Evolutionary conservation across 2,113 vertebrate species (phyloP), one percentile per base, ranked within the genome.

Genomic region (Australoheros scitulus): DNA sequence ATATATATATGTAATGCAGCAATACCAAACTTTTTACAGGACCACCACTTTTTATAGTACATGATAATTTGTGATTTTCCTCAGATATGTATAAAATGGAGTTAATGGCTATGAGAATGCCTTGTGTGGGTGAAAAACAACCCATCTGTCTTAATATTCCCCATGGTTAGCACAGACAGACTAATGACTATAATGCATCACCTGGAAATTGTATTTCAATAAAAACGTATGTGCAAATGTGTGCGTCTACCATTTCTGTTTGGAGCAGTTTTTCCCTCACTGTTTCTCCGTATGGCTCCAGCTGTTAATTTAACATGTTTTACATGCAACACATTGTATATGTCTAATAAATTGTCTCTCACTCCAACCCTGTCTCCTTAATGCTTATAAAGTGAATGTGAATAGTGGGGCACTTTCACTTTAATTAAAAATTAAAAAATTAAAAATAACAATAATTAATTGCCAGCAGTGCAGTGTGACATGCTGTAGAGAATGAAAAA

Each of bases 111-210:
- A n/a, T 32, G 14, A 83, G 72, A 80, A 60, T 74, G 17, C 38
- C 56, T 36, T 50, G 65, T 68, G 43, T 87, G 47, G 81, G 43
- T 68, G 75, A 47, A 72, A 85, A 89, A 58, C 59, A 58, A 60
- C 26, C 79, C 65, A 92, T 93, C 81, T 84, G 64, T 92, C 90
- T 89, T 90, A 84, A 92, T 92, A 89, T 87, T 74, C 56, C 47
- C 70, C 36, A 60, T 15, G 79, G 81, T 87, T 77, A 79, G 82
- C 82, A 84, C 68, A 89, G 88, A 82, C 88, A 85, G 52, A 64
- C 80, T 92, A 94, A 93, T 92, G 90, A 91, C 88, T 82, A 70
- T 79, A 88, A 93, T 92, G 85, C 85, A 93, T 93, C 92, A 93
- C 88, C 82, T 87, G 70, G 24, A 90, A 82, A 81, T 90, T 93